phyloP scores from a whole-genome alignment of 2,797 vertebrate species.

The Danio choprae region DNA sequence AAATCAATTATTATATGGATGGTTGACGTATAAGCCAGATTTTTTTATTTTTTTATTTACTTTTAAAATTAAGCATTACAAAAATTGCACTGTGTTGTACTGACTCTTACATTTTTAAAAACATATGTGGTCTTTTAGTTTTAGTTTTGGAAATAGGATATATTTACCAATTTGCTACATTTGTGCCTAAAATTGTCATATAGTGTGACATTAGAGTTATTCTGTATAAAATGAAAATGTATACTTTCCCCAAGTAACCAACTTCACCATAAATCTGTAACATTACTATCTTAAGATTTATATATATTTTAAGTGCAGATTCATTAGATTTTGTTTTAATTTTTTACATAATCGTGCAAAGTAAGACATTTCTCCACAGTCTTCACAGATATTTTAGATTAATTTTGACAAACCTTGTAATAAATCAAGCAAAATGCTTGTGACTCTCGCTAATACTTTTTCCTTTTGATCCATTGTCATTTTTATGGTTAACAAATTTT shows the following conservation, averaged over 20 bases:
- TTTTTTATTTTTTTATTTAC: too few relatives aligned
- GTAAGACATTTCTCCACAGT: neutral
- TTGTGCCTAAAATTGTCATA: too few relatives aligned
- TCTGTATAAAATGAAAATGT: too few relatives aligned
- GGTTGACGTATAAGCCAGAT: too few relatives aligned
- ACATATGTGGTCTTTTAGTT: too few relatives aligned
- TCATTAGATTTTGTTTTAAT: slow-evolving; percentile 20
- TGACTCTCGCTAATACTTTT: slow-evolving; percentile 28
- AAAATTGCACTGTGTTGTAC: too few relatives aligned
- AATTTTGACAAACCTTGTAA: slow-evolving; percentile 8
- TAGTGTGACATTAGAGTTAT: too few relatives aligned
- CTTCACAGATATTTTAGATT: slow-evolving; percentile 37
- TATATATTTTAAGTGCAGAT: slow-evolving; percentile 33
- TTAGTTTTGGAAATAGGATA: too few relatives aligned
- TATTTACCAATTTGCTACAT: too few relatives aligned
- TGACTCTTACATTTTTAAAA: too few relatives aligned
- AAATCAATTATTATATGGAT: too few relatives aligned
- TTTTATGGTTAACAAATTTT: neutral
- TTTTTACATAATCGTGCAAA: slow-evolving; percentile 32
- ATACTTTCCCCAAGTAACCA: slow-evolving; percentile 28
- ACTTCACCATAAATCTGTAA: slow-evolving; percentile 22
- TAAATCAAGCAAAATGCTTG: slow-evolving; percentile 20
- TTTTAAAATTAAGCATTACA: too few relatives aligned
- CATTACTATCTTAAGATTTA: slow-evolving; percentile 27
- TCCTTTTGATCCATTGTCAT: slow-evolving; percentile 9